A percentile compares a stretch with the other conserved stretches of the same genome.
phyloP scores from a whole-genome alignment of 2,888 invertebrate genomes.

The Arrhopalites spinosus region DNA sequence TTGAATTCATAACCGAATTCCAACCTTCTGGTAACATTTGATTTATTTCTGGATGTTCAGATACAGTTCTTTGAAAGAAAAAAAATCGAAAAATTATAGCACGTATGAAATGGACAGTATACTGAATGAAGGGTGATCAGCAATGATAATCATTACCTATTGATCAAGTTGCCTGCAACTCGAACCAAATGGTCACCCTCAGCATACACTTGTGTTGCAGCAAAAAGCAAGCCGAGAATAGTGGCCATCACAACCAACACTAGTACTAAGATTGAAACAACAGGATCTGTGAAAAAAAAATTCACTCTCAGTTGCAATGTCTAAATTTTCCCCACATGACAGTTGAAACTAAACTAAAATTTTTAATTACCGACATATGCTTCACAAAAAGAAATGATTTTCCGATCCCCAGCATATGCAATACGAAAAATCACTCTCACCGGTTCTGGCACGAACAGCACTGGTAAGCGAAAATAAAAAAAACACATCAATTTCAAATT shows the following conservation, averaged over 20 bases:
- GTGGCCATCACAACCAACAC: slow-evolving; percentile 80
- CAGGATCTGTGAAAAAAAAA: slow-evolving; percentile 70
- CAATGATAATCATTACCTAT: too few relatives aligned
- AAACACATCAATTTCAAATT: background rate
- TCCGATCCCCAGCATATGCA: slow-evolving; percentile 62
- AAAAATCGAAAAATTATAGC: too few relatives aligned
- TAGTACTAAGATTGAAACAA: slow-evolving; percentile 84
- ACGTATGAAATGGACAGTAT: too few relatives aligned
- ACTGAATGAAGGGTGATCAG: too few relatives aligned
- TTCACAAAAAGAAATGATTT: slow-evolving; percentile 51
- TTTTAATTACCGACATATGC: slow-evolving; percentile 67
- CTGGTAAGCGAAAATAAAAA: slow-evolving; percentile 24
- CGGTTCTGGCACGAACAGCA: slow-evolving; percentile 62
- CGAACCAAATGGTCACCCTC: slow-evolving; percentile 92
- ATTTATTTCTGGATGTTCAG: slow-evolving; percentile 82
- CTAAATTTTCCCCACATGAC: too few relatives aligned
- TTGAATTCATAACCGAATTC: slow-evolving; percentile 84
- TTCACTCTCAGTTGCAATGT: too few relatives aligned
- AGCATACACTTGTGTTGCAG: slow-evolving; percentile 73
- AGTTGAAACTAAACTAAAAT: too few relatives aligned
- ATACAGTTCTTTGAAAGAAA: too few relatives aligned
- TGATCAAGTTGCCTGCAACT: slow-evolving; percentile 83
- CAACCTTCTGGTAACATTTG: slow-evolving; percentile 82
- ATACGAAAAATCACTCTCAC: slow-evolving; percentile 67
- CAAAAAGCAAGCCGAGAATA: slow-evolving; percentile 78